Percentiles rank a stretch among this genome's conserved stretches.
phyloP scores from a whole-genome alignment of 2,888 invertebrate species.

The Idaea straminata region DNA sequence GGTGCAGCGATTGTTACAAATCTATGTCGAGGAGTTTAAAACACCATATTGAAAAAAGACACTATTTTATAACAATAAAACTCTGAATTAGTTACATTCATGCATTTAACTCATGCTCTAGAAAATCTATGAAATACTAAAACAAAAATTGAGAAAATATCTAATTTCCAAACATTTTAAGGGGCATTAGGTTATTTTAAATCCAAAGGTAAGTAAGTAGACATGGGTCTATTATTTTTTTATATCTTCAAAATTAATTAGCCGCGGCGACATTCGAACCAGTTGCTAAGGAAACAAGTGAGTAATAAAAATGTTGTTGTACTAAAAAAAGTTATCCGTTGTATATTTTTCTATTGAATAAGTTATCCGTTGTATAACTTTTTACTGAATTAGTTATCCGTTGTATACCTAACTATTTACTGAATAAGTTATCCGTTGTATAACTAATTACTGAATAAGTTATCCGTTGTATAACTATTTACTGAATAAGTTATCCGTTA shows the following conservation, averaged over 20 bases:
- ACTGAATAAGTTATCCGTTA: neutral
- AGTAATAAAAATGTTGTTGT: no score
- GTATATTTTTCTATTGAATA: neutral
- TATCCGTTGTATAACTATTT: neutral
- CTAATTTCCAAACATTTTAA: neutral
- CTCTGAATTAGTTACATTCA: conserved; percentile 26
- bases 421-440: no score
- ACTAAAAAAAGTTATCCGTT: neutral
- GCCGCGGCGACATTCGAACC: neutral
- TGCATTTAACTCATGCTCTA: conserved; percentile 12
- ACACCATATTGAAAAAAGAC: conserved; percentile 24
- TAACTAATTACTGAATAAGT: no score
- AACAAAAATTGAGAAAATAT: neutral
- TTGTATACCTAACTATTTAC: no score
- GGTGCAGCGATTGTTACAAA: no score
- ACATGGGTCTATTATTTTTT: neutral
- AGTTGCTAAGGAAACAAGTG: neutral
- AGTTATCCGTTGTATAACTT: neutral
- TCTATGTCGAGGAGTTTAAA: conserved; percentile 3
- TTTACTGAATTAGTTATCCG: neutral
- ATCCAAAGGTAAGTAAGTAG: neutral
- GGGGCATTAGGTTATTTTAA: neutral
- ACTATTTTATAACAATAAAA: conserved; percentile 15
- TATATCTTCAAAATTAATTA: neutral
- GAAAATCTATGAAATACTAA: neutral